Evolutionary conservation across 2,888 invertebrate species (phyloP).

Genomic region (Clepsis dumicolana): DNA sequence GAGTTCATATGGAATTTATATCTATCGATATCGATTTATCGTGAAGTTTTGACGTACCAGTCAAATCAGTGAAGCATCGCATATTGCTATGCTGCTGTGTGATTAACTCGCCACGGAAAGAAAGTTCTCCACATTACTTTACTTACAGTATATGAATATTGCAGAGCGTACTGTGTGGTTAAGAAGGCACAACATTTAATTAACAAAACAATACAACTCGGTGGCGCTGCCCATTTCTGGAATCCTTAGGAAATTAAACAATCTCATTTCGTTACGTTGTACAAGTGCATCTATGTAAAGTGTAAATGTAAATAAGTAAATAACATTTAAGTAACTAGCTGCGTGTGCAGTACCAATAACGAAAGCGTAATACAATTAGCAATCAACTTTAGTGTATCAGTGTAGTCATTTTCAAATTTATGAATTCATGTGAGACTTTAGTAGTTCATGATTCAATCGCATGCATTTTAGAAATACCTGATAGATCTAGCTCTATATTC

Average conservation of each 20-base stretch:
- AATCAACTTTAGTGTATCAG: background rate
- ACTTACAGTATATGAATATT: conserved; percentile 28
- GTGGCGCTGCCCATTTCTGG: background rate
- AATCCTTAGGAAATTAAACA: conserved; percentile 14
- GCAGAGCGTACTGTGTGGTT: conserved; percentile 6
- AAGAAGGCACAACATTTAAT: conserved; percentile 6
- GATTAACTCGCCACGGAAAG: conserved; percentile 41
- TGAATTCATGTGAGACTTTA: background rate
- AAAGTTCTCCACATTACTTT: conserved; percentile 38
- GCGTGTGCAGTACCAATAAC: background rate
- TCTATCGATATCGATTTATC: conserved; percentile 27
- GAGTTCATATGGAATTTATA: background rate
- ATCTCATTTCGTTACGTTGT: background rate
- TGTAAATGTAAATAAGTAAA: no score
- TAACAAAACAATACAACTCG: conserved; percentile 5
- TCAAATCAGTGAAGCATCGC: conserved; percentile 33
- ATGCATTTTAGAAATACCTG: conserved; percentile 1
- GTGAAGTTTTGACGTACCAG: conserved; percentile 38
- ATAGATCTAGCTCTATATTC: conserved; percentile 43
- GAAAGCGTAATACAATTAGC: background rate
- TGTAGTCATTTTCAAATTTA: background rate
- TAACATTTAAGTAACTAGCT: background rate
- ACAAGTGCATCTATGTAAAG: background rate
- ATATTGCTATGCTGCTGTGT: conserved; percentile 42
- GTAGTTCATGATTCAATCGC: background rate